Percentiles rank a stretch among this genome's conserved stretches.
Evolutionary conservation across 2,888 invertebrate species (phyloP).

Genomic region (Drosophila affinis): DNA sequence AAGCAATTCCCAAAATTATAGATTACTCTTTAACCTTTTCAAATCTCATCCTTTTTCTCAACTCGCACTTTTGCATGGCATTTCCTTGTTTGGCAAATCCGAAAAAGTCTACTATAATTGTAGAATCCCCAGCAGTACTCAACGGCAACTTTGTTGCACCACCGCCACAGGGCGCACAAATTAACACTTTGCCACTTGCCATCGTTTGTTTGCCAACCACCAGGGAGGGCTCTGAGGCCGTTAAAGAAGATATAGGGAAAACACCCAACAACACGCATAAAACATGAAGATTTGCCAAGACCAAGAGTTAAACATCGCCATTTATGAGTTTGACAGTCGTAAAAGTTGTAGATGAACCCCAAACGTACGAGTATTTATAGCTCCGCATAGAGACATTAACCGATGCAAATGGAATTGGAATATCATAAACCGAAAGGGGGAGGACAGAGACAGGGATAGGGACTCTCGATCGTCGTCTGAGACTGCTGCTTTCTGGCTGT

Average conservation of each 20-base stretch:
- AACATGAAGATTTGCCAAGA: conserved; percentile 68
- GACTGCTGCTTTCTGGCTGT: conserved; percentile 40
- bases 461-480: conserved; percentile 5
- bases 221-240: conserved; percentile 13
- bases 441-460: conserved; percentile 8
- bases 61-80: neutral
- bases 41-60: neutral
- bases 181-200: conserved; percentile 71
- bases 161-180: conserved; percentile 41
- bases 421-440: conserved; percentile 9
- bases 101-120: conserved; percentile 7
- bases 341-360: conserved; percentile 56
- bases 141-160: conserved; percentile 64
- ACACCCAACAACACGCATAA: conserved; percentile 64
- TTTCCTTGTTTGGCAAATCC: neutral
- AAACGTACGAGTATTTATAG: conserved; percentile 58
- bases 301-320: conserved; percentile 52
- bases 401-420: conserved; percentile 17
- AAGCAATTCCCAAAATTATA: too few species aligned
- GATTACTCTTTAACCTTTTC: neutral
- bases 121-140: neutral
- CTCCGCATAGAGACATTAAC: conserved; percentile 63
- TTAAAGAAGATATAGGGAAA: conserved; percentile 30
- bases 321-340: conserved; percentile 68
- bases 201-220: conserved; percentile 2